Evolutionary conservation across 2,797 vertebrate genomes (phyloP).

Genomic region (Orestias chungarensis): DNA sequence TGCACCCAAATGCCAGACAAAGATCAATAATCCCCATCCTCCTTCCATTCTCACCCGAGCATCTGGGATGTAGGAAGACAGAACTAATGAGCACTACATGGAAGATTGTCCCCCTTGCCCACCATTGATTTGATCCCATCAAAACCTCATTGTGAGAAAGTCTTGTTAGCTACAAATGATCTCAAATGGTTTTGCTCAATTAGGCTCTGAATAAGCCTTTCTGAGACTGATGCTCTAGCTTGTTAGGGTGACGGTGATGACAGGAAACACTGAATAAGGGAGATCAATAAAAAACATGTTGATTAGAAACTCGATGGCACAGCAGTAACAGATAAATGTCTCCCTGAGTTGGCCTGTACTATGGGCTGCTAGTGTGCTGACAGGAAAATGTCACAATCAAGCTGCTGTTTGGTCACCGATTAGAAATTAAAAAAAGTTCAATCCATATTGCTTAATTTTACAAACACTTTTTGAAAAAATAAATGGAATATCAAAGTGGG

Average conservation of each 20-base stretch:
- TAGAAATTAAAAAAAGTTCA: background rate
- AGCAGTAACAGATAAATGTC: conserved; percentile 42
- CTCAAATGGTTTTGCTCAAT: conserved; percentile 71
- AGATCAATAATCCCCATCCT: conserved; percentile 66
- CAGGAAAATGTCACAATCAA: conserved; percentile 18
- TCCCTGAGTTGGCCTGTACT: conserved; percentile 14
- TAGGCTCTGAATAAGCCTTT: conserved; percentile 58
- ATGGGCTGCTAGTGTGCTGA: conserved; percentile 15
- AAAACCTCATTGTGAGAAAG: conserved; percentile 69
- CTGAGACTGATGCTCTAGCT: conserved; percentile 54
- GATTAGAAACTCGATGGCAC: conserved; percentile 50
- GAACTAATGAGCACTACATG: conserved; percentile 67
- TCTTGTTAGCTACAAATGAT: conserved; percentile 72
- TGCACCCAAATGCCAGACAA: conserved; percentile 44
- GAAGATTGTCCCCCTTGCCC: conserved; percentile 34
- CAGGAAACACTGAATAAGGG: conserved; percentile 42
- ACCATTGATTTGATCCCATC: conserved; percentile 74
- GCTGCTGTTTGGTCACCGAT: background rate
- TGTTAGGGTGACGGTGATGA: conserved; percentile 65
- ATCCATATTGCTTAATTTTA: background rate
- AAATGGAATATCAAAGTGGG: background rate
- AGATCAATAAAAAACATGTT: conserved; percentile 59
- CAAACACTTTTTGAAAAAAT: background rate
- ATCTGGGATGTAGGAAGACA: conserved; percentile 64
- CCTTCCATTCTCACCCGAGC: conserved; percentile 41